Conservation (phyloP, 2,888 invertebrate genomes). For the Hoplodrina blanda region DNA sequence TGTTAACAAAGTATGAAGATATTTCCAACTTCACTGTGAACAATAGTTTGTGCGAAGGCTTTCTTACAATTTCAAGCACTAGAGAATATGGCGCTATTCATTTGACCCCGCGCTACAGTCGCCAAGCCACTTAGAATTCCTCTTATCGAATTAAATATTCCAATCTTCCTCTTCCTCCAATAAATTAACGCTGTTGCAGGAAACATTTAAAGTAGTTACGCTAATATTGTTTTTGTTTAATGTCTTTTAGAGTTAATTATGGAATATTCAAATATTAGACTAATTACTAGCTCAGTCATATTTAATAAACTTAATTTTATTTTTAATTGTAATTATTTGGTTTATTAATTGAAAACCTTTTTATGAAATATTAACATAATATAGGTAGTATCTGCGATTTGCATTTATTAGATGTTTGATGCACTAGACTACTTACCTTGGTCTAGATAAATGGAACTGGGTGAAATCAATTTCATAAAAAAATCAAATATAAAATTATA, state of each 20-base stretch:
- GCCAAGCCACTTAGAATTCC: conserved; percentile 61
- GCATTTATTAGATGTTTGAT: neutral
- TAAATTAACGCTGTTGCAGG: conserved; percentile 51
- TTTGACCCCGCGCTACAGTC: conserved; percentile 55
- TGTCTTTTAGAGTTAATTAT: conserved; percentile 3
- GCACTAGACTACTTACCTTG: neutral
- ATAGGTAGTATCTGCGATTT: neutral
- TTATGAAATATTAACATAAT: no score
- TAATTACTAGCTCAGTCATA: no score
- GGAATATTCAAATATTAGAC: neutral
- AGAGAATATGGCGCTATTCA: conserved; percentile 51
- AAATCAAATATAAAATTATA: no score
- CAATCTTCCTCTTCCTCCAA: conserved; percentile 49
- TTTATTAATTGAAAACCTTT: no score
- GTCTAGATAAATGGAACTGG: no score
- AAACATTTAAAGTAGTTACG: conserved; percentile 36
- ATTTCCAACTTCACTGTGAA: conserved; percentile 36
- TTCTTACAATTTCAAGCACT: conserved; percentile 44
- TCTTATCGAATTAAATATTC: conserved; percentile 63
- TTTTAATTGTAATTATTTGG: no score
- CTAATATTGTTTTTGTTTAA: conserved; percentile 34
- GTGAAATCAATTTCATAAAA: no score
- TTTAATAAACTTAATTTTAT: no score
- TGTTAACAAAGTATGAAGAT: conserved; percentile 28
- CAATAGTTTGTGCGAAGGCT: conserved; percentile 46